phyloP scores from a whole-genome alignment of 2,113 vertebrate genomes.

The Myrmophylax atrothorax region DNA sequence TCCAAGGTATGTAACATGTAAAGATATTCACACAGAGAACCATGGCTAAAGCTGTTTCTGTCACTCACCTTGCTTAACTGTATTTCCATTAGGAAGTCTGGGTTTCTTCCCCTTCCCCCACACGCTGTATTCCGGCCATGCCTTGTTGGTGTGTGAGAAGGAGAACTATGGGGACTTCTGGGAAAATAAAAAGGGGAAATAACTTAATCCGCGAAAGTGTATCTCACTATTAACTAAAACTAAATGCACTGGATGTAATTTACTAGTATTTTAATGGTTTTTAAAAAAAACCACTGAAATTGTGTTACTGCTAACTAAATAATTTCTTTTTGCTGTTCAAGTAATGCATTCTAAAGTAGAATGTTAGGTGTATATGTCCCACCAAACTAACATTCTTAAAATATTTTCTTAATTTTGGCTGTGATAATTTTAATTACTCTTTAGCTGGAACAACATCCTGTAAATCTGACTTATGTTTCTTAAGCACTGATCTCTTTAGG shows the following conservation, averaged over 20 bases:
- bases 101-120: conserved; percentile 91
- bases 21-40: not conserved
- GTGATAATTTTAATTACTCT: not conserved
- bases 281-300: not conserved
- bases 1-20: not conserved
- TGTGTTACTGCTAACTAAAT: not conserved
- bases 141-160: conserved; percentile 89
- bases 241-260: not conserved
- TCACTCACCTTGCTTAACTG: conserved; percentile 91
- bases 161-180: conserved; percentile 92
- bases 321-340: not conserved
- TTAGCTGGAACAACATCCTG: not conserved
- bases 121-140: conserved; percentile 74
- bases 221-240: not conserved
- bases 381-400: not conserved
- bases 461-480: not conserved
- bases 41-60: not conserved
- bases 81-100: conserved; percentile 95
- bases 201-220: too few relatives aligned
- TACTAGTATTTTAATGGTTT: not conserved
- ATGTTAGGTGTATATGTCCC: not conserved
- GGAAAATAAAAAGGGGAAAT: not conserved
- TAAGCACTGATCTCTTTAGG: not conserved
- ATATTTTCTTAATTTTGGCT: not conserved
- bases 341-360: not conserved